Evolutionary conservation across 2,888 invertebrate genomes (phyloP), one percentile per base, ranked within the genome.

Genomic region (Phengaris arion): DNA sequence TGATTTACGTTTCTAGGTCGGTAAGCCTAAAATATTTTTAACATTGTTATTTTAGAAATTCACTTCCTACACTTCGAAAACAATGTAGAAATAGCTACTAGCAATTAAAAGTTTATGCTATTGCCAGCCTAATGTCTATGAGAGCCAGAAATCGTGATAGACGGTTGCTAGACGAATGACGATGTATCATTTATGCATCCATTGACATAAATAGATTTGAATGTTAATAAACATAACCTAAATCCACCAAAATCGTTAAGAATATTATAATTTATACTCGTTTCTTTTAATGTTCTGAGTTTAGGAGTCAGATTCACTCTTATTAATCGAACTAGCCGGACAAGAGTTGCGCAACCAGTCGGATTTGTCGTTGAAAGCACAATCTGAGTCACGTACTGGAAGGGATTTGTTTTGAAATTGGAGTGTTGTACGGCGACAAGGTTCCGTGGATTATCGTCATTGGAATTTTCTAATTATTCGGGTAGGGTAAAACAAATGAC

Each of bases 401-500:
- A 86, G 89, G 89, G 91, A 91, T 92, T 93, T 92, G 93, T 93
- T 93, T 92, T 92, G 92, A 92, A 93, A 93, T 89, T 91, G 87
- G 91, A 91, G 87, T 91, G 88, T 87, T 83, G 82, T 83, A 83
- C 86, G 86, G 85, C 87, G 86, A 89, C 89, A 87, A 86, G 88
- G 80, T 88, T 90, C 88, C 87, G 86, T 85, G 87, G 91, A 91
- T 89, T 91, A 91, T 90, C 89, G 87, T 84, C 83, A 84, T 86
- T 86, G 87, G 87, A 86, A 86, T 88, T 90, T 88, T 88, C 84
- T 89, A 89, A 89, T 87, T 88, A 89, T 83, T 84, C 81, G 76
- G 76, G 74, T 75, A 35, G 76, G 64, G 72, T 75, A 75, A n/a
- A 68, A 57, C 74, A 64, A 64, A 64, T 64, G 12, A 64, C 35